Evolutionary conservation across 2,888 invertebrate genomes (phyloP).

Genomic region (Eristalis tenax): DNA sequence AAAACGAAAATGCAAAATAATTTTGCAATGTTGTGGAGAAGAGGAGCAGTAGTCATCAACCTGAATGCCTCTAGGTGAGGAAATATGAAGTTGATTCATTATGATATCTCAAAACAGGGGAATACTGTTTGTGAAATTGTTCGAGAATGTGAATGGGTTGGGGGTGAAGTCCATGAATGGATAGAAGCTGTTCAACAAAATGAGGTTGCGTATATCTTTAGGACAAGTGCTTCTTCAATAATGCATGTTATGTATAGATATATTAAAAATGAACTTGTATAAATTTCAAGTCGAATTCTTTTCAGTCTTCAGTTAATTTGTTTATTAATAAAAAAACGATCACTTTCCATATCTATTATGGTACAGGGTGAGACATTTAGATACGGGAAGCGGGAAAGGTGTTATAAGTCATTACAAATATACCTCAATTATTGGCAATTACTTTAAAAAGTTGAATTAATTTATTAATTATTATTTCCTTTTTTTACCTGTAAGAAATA

Average conservation of each 20-base stretch:
- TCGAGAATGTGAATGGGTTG: constrained; percentile 65
- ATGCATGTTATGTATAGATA: neutral
- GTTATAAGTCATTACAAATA: too few relatives aligned
- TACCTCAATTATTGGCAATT: too few relatives aligned
- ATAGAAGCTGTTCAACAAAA: constrained; percentile 32
- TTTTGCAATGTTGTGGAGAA: neutral
- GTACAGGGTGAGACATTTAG: too few relatives aligned
- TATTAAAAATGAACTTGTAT: neutral
- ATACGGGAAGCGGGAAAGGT: too few relatives aligned
- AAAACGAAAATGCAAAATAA: constrained; percentile 50
- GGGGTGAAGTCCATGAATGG: constrained; percentile 18
- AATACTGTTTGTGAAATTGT: constrained; percentile 72
- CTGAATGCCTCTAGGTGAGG: constrained; percentile 36
- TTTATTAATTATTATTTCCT: too few relatives aligned
- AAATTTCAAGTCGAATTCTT: neutral
- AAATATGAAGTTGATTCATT: constrained; percentile 45
- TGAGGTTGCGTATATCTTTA: constrained; percentile 26
- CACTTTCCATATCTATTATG: too few relatives aligned
- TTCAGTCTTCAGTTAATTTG: too few relatives aligned
- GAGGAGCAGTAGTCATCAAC: constrained; percentile 30
- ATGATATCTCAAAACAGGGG: constrained; percentile 51
- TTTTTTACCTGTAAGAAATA: too few relatives aligned
- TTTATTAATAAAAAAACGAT: too few relatives aligned
- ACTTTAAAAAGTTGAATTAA: too few relatives aligned
- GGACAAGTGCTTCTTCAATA: neutral